Base-by-base conservation (phyloP, 2,797 vertebrate genomes). In the Chanos chanos region DNA sequence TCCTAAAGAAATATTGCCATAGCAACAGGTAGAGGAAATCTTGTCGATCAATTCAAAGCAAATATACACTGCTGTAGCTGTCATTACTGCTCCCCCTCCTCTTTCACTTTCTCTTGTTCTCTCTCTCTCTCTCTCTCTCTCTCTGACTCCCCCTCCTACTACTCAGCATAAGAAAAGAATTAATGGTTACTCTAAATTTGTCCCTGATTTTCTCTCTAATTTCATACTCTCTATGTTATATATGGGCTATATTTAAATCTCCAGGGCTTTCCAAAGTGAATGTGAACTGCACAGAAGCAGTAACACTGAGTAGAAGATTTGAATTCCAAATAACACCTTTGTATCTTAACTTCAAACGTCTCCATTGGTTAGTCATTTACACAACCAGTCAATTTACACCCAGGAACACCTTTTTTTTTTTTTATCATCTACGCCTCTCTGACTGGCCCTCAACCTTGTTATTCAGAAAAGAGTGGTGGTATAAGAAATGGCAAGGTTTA, bases 381-480 rank as follows among this genome's bases (percentile, higher is more conserved):
- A n/a, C n/a, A n/a, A n/a, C n/a, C n/a, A n/a, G n/a, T n/a, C n/a
- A n/a, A n/a, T n/a, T n/a, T n/a, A n/a, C n/a, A n/a, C n/a, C n/a
- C n/a, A n/a, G n/a, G n/a, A n/a, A n/a, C n/a, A n/a, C n/a, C n/a
- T n/a, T n/a, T n/a, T n/a, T n/a, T n/a, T n/a, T n/a, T n/a, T n/a
- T n/a, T n/a, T n/a, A n/a, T n/a, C n/a, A n/a, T n/a, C n/a, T n/a
- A n/a, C n/a, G n/a, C n/a, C n/a, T n/a, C 36, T 47, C 55, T 56
- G 50, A 45, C 55, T 12, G 22, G 7, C 30, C 13, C 1, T 7
- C 58, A 68, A 49, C 56, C 44, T 41, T 75, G 67, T 45, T 48
- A 45, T 68, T 77, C 81, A 77, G 58, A 43, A 61, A 31, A 71
- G 64, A 62, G 15, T 24, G 44, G 64, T 70, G 58, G 62, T 27